A percentile compares a stretch with the other conserved stretches of the same genome.
Conservation (phyloP, 1,140 invertebrate genomes). For the Drosophila melanogaster region DNA sequence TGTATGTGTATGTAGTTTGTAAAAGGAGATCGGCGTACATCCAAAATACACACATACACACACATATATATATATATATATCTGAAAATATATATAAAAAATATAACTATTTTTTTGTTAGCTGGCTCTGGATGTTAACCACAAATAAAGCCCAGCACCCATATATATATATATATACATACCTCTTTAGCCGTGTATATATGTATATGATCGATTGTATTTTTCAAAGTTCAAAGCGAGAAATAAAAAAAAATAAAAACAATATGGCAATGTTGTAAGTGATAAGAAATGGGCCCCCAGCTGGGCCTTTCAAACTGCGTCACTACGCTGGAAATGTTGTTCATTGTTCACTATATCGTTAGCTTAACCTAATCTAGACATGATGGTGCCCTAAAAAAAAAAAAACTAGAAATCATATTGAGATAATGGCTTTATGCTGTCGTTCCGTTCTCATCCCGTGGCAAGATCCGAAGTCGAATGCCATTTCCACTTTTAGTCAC, state of each 20-base stretch:
- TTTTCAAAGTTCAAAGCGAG: conserved; percentile 69
- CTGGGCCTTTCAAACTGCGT: conserved; percentile 2
- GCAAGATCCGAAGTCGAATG: conserved; percentile 71
- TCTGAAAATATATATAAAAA: conserved; percentile 30
- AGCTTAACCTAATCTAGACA: not conserved
- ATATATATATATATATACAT: conserved; percentile 32
- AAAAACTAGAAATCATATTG: not conserved
- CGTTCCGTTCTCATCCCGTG: conserved; percentile 32
- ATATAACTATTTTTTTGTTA: conserved; percentile 46
- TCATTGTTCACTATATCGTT: not conserved
- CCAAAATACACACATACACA: conserved; percentile 31
- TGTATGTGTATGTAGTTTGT: conserved; percentile 38
- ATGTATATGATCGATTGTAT: conserved; percentile 62
- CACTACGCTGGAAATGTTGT: not conserved
- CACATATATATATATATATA: conserved; percentile 28
- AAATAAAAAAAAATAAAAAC: conserved; percentile 35
- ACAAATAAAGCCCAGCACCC: conserved; percentile 12
- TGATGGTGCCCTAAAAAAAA: not conserved
- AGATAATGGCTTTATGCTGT: not conserved
- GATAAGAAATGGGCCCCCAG: conserved; percentile 10
- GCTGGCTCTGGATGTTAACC: conserved; percentile 48
- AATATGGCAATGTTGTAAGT: conserved; percentile 7
- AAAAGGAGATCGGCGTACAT: conserved; percentile 10
- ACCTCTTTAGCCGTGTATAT: conserved; percentile 35
- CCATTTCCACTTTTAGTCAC: conserved; percentile 84